Base-by-base conservation (phyloP, 92 coral and sea anemone species). In the Montipora capitata region DNA sequence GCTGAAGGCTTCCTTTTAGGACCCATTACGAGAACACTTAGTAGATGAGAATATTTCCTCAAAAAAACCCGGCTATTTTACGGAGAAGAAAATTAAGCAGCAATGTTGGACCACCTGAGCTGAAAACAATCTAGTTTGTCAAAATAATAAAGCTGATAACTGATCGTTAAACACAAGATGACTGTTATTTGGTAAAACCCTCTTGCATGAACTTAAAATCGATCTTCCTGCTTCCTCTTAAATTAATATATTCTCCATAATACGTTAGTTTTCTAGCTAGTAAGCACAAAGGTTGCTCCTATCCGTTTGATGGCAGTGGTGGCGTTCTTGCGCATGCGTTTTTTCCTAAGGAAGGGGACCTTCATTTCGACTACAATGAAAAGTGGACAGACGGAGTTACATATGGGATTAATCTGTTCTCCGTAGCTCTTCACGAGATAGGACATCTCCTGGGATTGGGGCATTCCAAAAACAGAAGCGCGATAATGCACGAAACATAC, bases 401-500 rank as follows among this genome's bases (percentile, higher is more conserved):
- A 38, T 4, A 59, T n/a, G 97, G 95, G 2, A 91, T 80, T 13
- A 94, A 95, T 90, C 78, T 97, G 39, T 85, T 92, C 8, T 77
- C 96, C 1, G 94, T 94, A 51, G 96, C 98, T 11, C 92, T 93
- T 38, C 99, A 97, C 65, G 99, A 97, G 90, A 95, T 97, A 18
- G 99, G 99, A 40, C 99, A 95, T 63, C 89, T 79, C 16, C 82
- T 97, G 6, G 99, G 99, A 2, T 80, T 97, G 8, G 80, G 70
- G 57, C 99, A 97, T 72, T 86, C 95, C 4, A 61, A 39, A 16
- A 41, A 84, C 4, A 15, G 72, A 14, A 17, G 68, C 0, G 82
- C 99, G 0, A 69, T 95, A 15, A 97, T 97, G 99, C 42, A 94
- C 43, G 87, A 88, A 10, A 80, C 57, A 40, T 93, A 96, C 79